Evolutionary conservation across 1,140 invertebrate genomes (phyloP).

Genomic region (Macrotrachela quadricornifera): DNA sequence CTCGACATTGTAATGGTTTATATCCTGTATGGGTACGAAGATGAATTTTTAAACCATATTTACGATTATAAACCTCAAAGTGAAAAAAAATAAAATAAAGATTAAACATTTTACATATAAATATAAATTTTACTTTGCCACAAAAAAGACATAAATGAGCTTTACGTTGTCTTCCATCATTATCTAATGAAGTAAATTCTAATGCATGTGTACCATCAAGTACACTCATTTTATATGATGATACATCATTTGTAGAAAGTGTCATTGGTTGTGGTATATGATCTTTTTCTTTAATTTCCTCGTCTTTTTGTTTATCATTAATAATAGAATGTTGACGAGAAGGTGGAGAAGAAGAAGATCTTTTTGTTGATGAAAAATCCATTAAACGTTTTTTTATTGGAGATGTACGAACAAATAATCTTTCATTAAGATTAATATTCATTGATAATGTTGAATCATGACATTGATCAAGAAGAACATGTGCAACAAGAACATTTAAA

Average conservation of each 20-base stretch:
- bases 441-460: too few relatives aligned
- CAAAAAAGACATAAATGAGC: slow-evolving; percentile 57
- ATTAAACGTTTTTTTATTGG: neutral
- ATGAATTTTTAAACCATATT: slow-evolving; percentile 77
- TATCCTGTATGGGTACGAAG: slow-evolving; percentile 52
- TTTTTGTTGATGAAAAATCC: neutral
- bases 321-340: too few relatives aligned
- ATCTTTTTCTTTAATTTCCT: slow-evolving; percentile 15
- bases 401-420: neutral
- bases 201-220: slow-evolving; percentile 5
- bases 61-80: slow-evolving; percentile 57
- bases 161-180: slow-evolving; percentile 2
- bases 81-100: too few relatives aligned
- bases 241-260: slow-evolving; percentile 2
- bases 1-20: slow-evolving; percentile 64
- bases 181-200: slow-evolving; percentile 1
- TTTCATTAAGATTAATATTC: too few relatives aligned
- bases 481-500: too few relatives aligned
- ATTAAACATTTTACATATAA: too few relatives aligned
- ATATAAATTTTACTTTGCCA: slow-evolving; percentile 38
- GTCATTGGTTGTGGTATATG: slow-evolving; percentile 17
- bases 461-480: too few relatives aligned
- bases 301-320: slow-evolving; percentile 6
- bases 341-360: neutral
- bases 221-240: neutral